Evolutionary conservation across 2,888 invertebrate species (phyloP).

Genomic region (Athripsodes cinereus): DNA sequence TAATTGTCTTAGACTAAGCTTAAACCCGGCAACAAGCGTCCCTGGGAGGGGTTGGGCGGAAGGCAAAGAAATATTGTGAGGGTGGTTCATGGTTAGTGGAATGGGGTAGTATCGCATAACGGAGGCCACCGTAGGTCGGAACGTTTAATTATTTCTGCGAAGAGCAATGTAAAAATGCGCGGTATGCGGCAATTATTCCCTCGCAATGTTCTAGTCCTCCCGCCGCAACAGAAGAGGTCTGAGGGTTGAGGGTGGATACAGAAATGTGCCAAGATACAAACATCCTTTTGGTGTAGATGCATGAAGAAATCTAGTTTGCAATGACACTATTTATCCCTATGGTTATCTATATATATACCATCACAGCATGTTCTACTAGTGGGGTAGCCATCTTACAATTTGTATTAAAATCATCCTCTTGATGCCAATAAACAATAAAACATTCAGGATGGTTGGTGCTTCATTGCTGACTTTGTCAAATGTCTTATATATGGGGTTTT

Average conservation of each 20-base stretch:
- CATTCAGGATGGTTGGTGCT: no score
- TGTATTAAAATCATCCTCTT: no score
- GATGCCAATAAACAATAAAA: no score
- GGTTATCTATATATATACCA: no score
- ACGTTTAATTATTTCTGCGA: constrained; percentile 27
- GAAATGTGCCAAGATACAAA: constrained; percentile 1
- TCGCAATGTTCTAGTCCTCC: constrained; percentile 12
- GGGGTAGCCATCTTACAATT: no score
- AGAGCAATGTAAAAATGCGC: constrained; percentile 26
- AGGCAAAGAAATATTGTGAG: not conserved
- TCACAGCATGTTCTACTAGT: no score
- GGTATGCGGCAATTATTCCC: constrained; percentile 27
- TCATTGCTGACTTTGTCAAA: no score
- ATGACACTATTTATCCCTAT: no score
- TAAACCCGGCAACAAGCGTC: constrained; percentile 5
- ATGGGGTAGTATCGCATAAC: constrained; percentile 12
- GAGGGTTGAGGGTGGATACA: constrained; percentile 31
- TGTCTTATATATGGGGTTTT: no score
- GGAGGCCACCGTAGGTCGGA: constrained; percentile 12
- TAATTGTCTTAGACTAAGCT: constrained; percentile 7
- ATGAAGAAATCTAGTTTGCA: no score
- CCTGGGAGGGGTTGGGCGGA: not conserved
- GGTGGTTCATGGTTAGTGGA: not conserved
- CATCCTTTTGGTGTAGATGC: no score
- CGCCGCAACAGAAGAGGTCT: constrained; percentile 14